A percentile compares a stretch with the other conserved stretches of the same genome.
phyloP scores from a whole-genome alignment of 2,888 invertebrate genomes.

The Ophion ellenae region DNA sequence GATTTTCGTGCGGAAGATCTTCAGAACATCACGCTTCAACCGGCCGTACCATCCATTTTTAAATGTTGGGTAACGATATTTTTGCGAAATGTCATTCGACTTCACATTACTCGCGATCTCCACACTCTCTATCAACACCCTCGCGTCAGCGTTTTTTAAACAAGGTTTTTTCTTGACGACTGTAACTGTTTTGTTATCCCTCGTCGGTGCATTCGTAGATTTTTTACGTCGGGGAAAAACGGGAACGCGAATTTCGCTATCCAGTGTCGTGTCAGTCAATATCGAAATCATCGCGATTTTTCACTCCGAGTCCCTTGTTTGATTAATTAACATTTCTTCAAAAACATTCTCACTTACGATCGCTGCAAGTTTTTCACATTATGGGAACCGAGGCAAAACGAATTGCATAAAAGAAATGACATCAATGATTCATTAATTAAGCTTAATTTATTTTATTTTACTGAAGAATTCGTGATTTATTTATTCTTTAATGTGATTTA shows the following conservation, averaged over 20 bases:
- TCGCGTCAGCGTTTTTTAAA: neutral
- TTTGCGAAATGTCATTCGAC: conserved; percentile 47
- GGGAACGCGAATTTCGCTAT: conserved; percentile 50
- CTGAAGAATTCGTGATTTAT: too few relatives aligned
- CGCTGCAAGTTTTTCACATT: neutral
- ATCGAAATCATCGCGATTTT: conserved; percentile 57
- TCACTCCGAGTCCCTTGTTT: neutral
- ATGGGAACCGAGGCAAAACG: too few relatives aligned
- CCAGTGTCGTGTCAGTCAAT: conserved; percentile 65
- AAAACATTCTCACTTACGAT: neutral
- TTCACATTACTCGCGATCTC: conserved; percentile 60
- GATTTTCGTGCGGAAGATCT: conserved; percentile 72
- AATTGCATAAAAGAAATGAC: too few relatives aligned
- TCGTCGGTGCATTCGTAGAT: conserved; percentile 18
- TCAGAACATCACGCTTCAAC: conserved; percentile 72
- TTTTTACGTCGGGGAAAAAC: conserved; percentile 58
- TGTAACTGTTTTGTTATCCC: conserved; percentile 21
- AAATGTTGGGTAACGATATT: conserved; percentile 60
- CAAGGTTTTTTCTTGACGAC: conserved; percentile 32
- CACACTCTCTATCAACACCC: conserved; percentile 49
- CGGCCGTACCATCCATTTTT: conserved; percentile 71
- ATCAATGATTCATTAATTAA: neutral
- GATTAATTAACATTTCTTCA: neutral
- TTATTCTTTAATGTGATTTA: too few relatives aligned
- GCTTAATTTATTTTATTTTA: neutral